Conservation (phyloP, 2,797 vertebrate species). For the Carduelis carduelis region DNA sequence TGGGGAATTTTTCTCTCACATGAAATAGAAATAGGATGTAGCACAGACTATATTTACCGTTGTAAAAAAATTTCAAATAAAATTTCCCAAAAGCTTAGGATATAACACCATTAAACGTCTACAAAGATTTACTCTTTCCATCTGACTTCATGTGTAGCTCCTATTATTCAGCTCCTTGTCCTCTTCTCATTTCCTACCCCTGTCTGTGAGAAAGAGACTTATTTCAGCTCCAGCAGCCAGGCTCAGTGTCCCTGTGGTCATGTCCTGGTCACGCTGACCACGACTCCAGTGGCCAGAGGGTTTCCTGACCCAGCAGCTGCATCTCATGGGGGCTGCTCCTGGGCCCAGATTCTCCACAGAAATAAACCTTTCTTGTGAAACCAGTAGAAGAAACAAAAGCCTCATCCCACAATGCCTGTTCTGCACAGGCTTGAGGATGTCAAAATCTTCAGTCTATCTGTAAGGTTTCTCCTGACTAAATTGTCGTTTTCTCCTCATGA, state of each 20-base stretch:
- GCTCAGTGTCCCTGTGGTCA: background rate
- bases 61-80: constrained; percentile 71
- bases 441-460: background rate
- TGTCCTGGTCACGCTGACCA: background rate
- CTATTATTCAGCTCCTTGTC: constrained; percentile 18
- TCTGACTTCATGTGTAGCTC: constrained; percentile 45
- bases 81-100: constrained; percentile 68
- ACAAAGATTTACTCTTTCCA: constrained; percentile 67
- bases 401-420: background rate
- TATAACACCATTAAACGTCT: constrained; percentile 63
- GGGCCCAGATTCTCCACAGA: background rate
- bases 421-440: background rate
- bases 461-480: background rate
- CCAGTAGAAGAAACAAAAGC: background rate
- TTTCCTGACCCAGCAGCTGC: background rate
- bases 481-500: background rate
- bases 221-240: background rate
- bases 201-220: background rate
- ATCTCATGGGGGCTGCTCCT: background rate
- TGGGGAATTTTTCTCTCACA: constrained; percentile 64
- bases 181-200: background rate
- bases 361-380: background rate
- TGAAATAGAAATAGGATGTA: constrained; percentile 66
- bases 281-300: background rate
- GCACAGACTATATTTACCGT: constrained; percentile 65